Evolutionary conservation across 2,888 invertebrate species (phyloP).

Genomic region (Latrodectus elegans): DNA sequence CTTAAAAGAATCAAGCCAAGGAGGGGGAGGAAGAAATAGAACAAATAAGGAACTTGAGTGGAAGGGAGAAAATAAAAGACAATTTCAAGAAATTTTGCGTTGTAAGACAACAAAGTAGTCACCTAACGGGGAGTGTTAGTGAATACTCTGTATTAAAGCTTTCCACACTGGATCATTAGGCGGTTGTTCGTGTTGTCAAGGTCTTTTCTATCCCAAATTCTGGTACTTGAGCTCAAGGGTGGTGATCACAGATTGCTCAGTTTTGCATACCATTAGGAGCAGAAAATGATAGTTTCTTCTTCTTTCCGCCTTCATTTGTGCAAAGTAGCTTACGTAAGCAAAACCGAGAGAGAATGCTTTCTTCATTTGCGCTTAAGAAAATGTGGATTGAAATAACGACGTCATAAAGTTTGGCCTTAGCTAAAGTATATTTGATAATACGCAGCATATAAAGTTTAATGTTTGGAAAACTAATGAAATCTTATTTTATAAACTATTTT

Average conservation of each 20-base stretch:
- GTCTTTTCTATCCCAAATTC: neutral
- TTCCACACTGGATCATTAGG: constrained; percentile 29
- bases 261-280: constrained; percentile 29
- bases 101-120: constrained; percentile 61
- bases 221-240: neutral
- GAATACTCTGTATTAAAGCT: neutral
- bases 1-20: constrained; percentile 20
- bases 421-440: too few relatives aligned
- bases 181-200: neutral
- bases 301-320: neutral
- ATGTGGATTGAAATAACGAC: too few relatives aligned
- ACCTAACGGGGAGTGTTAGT: constrained; percentile 32
- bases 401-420: too few relatives aligned
- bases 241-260: neutral
- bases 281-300: neutral
- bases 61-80: constrained; percentile 43
- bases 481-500: too few relatives aligned
- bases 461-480: too few relatives aligned
- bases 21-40: constrained; percentile 5
- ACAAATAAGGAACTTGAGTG: neutral
- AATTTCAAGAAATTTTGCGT: constrained; percentile 43
- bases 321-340: neutral
- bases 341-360: neutral
- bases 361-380: neutral
- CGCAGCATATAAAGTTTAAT: too few relatives aligned